Conservation (phyloP, 2,888 invertebrate species). For the Phrixothrix hirtus region DNA sequence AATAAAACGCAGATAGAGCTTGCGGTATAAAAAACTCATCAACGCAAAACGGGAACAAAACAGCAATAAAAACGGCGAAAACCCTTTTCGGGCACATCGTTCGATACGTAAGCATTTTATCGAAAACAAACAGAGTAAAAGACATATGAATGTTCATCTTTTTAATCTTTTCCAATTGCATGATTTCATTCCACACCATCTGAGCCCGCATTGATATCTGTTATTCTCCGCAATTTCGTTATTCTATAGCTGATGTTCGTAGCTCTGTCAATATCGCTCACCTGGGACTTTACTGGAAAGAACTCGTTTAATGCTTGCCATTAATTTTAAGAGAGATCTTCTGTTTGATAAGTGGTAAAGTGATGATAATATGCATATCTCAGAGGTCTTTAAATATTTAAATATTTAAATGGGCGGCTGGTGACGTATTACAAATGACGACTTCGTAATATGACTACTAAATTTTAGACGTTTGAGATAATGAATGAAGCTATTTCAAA, state of each 20-base stretch:
- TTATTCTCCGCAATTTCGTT: slow-evolving; percentile 25
- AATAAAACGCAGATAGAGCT: neutral
- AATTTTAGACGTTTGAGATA: neutral
- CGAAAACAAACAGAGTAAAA: slow-evolving; percentile 41
- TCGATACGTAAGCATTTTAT: slow-evolving; percentile 36
- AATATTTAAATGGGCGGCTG: neutral
- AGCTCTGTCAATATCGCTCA: slow-evolving; percentile 20
- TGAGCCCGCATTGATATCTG: slow-evolving; percentile 28
- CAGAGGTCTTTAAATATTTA: slow-evolving; percentile 9
- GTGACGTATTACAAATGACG: neutral
- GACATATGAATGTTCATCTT: slow-evolving; percentile 34
- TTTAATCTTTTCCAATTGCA: slow-evolving; percentile 38
- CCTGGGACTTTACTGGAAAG: slow-evolving; percentile 17
- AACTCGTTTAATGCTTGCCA: slow-evolving; percentile 15
- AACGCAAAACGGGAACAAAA: slow-evolving; percentile 15
- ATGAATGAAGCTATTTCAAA: neutral
- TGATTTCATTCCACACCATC: slow-evolving; percentile 30
- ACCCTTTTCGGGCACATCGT: slow-evolving; percentile 13
- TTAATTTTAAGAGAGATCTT: slow-evolving; percentile 12
- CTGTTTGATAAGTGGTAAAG: slow-evolving; percentile 12
- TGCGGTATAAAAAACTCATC: slow-evolving; percentile 19
- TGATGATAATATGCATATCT: slow-evolving; percentile 6
- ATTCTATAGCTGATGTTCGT: slow-evolving; percentile 8
- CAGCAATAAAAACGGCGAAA: slow-evolving; percentile 12
- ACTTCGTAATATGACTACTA: neutral